Base-by-base conservation (phyloP, 64 coral and sea anemone species). In the Pocillopora damicornis region DNA sequence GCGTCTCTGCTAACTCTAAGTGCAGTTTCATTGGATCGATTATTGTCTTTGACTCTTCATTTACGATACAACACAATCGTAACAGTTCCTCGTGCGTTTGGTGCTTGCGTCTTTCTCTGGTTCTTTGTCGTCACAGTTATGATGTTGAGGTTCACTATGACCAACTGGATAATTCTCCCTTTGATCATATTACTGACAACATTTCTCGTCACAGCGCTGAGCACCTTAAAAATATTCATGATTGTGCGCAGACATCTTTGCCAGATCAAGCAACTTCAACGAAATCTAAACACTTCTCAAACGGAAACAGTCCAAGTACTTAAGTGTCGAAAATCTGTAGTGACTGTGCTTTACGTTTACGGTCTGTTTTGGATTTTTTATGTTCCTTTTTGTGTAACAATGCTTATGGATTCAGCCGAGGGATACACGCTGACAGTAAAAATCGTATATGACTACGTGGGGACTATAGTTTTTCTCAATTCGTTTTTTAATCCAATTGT, bases 321-420 rank as follows among this genome's bases (percentile, higher is more conserved):
- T 58, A 13, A 60, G 16, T 94, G 90, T 57, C 77, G 80, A 38
- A 94, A 87, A 66, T 90, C 88, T 11, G 79, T 84, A 66, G 34
- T 90, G 35, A 90, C 92, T 14, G 90, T 94, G 87, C 34, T 82
- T 61, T 94, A 94, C 20, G 72, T 94, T 0, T 89, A 90, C n/a
- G 88, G 88, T 1, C 17, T 90, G 64, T 89, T 89, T 57, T 64
- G 90, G 11, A 18, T 94, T 3, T 94, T 82, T 37, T 94, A 94
- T 60, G 22, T 90, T 23, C 92, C 92, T 17, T 90, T 90, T 59
- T 76, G 86, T 13, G 77, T 36, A 20, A 68, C 86, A 10, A 56
- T 89, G 7, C 15, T 90, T 0, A 74, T 77, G 34, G 69, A 79
- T 11, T 74, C 74, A 63, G 63, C 90, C 15, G 76, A 66, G 8